These are phyloP conservation scores for Hippocampus abdominalis DNA, from an alignment of 2,113 vertebrate species.

Conservation along the genomic window DNA sequence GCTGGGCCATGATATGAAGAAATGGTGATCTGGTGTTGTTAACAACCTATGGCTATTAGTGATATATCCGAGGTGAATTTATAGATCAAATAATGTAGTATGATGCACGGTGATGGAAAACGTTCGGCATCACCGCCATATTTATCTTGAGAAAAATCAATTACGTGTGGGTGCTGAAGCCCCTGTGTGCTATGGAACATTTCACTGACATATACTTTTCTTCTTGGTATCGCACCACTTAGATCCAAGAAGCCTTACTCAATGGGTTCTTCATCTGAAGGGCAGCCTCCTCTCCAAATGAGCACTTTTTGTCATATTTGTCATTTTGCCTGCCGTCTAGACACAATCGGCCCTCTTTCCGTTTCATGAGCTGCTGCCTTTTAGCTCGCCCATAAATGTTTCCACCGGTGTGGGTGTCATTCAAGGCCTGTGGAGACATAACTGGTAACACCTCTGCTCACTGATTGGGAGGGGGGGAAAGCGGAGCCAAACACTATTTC, in stretches of 20 bases:
- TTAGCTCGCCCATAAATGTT: conserved; percentile 13
- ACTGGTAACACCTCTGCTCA: conserved; percentile 24
- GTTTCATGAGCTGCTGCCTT: background rate
- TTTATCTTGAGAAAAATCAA: background rate
- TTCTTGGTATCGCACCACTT: conserved; percentile 1
- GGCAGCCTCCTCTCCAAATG: conserved; percentile 18
- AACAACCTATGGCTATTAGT: background rate
- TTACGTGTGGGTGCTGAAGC: background rate
- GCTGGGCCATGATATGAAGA: background rate
- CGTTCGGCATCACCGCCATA: background rate
- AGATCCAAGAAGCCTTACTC: background rate
- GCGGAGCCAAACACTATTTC: no score
- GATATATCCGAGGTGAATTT: background rate
- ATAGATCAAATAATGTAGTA: background rate
- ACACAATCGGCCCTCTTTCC: background rate
- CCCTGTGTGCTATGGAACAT: background rate
- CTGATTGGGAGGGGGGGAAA: conserved; percentile 14
- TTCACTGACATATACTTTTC: background rate
- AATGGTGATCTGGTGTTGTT: background rate
- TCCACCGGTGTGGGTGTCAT: conserved; percentile 5
- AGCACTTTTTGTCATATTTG: conserved; percentile 7
- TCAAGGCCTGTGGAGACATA: conserved; percentile 9
- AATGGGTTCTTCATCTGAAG: background rate
- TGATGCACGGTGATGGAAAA: background rate
- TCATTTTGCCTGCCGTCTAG: conserved; percentile 9